Evolutionary conservation across 1,140 invertebrate genomes (phyloP), one percentile per base, ranked within the genome.

Genomic region (Meloidogyne floridensis): DNA sequence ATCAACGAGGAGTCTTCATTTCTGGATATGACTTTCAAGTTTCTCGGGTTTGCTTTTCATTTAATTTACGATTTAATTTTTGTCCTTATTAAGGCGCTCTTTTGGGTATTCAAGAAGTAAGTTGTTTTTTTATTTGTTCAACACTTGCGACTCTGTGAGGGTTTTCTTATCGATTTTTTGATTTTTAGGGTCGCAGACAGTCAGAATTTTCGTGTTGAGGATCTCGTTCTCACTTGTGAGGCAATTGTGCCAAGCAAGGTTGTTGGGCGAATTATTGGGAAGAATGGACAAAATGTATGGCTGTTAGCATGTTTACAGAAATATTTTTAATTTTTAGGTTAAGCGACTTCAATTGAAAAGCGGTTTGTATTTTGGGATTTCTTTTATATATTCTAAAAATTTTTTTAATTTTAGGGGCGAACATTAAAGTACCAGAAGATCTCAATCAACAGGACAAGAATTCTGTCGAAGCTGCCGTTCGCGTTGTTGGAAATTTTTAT

Each of bases 251-350:
- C 81, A 0, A 80, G 18, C n/a, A 51, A 71, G 20, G 77, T 83
- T 4, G 51, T 83, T 72, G 82, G 82, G 15, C 81, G 82, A 15
- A 83, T 83, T 71, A 83, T 83, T 56, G 82, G 82, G 18, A 85
- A 84, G n/a, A 77, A 70, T 51, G 82, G 82, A 15, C 75, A 71
- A 15, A 83, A 83, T 78, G 81, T 84, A 59, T 32, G 74, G 13
- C 47, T 75, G 11, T 51, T 8, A 56, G 43, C 6, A 69, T 20
- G 15, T 5, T 59, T 13, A 10, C 32, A 13, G 8, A 8, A 32
- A 8, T 70, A 69, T 80, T 81, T 56, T 74, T 65, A 47, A 20
- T 51, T 75, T 84, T 69, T 13, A 83, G 82, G 83, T 83, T 42
- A 72, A 75, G 43, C 51, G 83, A 6, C 75, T 83, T 10, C 82